Evolutionary conservation across 1,140 invertebrate genomes (phyloP).

Genomic region (Lordiphosa collinella): DNA sequence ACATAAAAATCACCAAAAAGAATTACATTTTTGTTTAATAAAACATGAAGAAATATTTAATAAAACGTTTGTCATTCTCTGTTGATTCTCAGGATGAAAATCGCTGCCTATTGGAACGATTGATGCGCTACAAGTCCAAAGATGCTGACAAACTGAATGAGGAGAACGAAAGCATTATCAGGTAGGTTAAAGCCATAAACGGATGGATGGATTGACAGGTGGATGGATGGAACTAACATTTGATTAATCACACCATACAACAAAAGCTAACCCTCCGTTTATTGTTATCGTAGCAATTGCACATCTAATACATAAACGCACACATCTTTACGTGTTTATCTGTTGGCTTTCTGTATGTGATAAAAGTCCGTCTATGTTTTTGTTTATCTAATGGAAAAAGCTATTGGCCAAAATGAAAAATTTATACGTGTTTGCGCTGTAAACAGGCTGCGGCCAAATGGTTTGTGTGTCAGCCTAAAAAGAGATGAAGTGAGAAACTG

Average conservation of each 20-base stretch:
- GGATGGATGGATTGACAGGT: constrained; percentile 1
- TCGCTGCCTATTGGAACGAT: constrained; percentile 89
- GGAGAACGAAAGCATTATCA: constrained; percentile 95
- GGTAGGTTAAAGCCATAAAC: constrained; percentile 80
- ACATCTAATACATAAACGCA: background rate
- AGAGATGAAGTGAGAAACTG: too few species aligned
- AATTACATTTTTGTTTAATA: background rate
- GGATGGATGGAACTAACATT: constrained; percentile 6
- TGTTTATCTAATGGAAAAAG: constrained; percentile 8
- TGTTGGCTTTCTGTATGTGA: background rate
- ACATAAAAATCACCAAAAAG: background rate
- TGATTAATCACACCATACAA: constrained; percentile 1
- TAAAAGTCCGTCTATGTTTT: constrained; percentile 7
- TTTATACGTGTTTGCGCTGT: background rate
- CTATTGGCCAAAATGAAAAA: background rate
- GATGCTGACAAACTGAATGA: constrained; percentile 97
- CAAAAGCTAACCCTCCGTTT: constrained; percentile 1
- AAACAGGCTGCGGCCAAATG: background rate
- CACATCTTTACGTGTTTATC: constrained; percentile 1
- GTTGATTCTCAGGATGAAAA: constrained; percentile 90
- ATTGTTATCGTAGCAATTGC: constrained; percentile 6
- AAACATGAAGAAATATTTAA: constrained; percentile 34
- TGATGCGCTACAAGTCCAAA: constrained; percentile 94
- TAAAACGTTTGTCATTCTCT: constrained; percentile 34
- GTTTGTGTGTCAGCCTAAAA: too few species aligned